phyloP scores from a whole-genome alignment of 2,888 invertebrate genomes.

The Galerucella calmariensis region DNA sequence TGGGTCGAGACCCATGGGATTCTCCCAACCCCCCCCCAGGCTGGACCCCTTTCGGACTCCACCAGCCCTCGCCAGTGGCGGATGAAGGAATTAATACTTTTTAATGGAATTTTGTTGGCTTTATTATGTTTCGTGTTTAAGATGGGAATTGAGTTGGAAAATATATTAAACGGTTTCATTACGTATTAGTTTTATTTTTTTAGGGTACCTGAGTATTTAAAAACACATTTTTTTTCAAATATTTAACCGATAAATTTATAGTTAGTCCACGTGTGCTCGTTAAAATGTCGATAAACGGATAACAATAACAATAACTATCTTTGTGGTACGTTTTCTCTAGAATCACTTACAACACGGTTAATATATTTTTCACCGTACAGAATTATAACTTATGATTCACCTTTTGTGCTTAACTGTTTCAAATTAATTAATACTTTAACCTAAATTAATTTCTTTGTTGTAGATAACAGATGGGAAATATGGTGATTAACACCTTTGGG shows the following conservation, averaged over 20 bases:
- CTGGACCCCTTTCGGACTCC: constrained; percentile 50
- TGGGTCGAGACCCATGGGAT: constrained; percentile 49
- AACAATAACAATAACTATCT: background rate
- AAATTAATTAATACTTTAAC: background rate
- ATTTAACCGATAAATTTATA: no score
- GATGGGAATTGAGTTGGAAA: background rate
- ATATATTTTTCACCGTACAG: background rate
- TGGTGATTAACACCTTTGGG: constrained; percentile 17
- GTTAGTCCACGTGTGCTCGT: no score
- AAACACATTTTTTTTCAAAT: no score
- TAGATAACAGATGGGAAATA: constrained; percentile 17
- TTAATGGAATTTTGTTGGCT: constrained; percentile 32
- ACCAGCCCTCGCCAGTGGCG: constrained; percentile 41
- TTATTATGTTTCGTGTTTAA: constrained; percentile 11
- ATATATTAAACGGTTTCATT: background rate
- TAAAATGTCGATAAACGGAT: no score
- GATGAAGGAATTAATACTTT: constrained; percentile 42
- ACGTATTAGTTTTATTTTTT: background rate
- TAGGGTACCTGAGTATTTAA: background rate
- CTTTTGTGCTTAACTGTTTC: background rate
- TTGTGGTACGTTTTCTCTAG: background rate
- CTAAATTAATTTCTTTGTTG: constrained; percentile 17
- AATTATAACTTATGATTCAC: background rate
- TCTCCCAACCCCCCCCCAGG: constrained; percentile 36
- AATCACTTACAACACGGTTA: background rate